Conservation (phyloP, 2,888 invertebrate species). For the Dugesia japonica region DNA sequence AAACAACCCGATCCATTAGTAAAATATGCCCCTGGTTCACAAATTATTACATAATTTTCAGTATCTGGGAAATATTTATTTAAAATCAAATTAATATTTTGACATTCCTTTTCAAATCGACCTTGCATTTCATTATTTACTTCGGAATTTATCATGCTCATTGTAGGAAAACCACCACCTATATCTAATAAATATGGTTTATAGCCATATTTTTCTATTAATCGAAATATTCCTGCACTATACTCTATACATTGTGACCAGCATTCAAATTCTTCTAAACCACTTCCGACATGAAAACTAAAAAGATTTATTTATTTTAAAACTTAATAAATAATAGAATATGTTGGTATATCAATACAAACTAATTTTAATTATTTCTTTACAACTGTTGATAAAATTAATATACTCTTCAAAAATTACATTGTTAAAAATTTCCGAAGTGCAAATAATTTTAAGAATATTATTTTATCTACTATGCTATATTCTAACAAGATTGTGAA, state of each 20-base stretch:
- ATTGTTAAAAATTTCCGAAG: too few species aligned
- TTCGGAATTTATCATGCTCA: neutral
- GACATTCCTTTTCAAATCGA: neutral
- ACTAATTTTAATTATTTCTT: too few species aligned
- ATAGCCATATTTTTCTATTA: neutral
- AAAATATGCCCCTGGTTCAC: constrained; percentile 8
- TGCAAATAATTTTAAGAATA: too few species aligned
- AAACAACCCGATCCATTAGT: neutral
- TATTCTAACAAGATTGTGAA: too few species aligned
- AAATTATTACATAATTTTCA: constrained; percentile 10
- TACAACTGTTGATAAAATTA: too few species aligned
- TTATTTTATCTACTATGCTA: too few species aligned
- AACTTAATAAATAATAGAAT: too few species aligned
- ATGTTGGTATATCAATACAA: too few species aligned
- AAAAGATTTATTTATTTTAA: neutral
- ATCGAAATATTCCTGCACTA: neutral
- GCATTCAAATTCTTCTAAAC: neutral
- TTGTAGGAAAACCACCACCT: neutral
- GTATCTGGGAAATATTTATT: neutral
- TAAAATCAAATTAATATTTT: constrained; percentile 1
- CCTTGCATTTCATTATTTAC: neutral
- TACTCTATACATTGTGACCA: neutral
- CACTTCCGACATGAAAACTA: constrained; percentile 8
- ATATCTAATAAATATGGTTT: constrained; percentile 16
- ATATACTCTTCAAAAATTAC: too few species aligned